Conservation (phyloP, 2,113 vertebrate genomes). For the Mustelus asterias region DNA sequence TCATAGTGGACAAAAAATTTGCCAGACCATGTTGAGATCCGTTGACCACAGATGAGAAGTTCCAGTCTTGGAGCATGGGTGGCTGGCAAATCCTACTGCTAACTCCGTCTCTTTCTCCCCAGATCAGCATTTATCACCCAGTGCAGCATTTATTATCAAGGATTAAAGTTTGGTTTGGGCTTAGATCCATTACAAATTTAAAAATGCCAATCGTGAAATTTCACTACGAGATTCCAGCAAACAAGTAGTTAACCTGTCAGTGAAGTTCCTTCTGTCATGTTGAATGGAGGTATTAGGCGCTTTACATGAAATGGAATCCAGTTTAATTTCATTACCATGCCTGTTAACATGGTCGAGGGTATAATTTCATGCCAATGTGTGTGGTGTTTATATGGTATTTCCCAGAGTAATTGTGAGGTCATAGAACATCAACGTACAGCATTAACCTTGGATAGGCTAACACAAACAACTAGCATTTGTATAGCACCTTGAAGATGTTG, state of each 20-base stretch:
- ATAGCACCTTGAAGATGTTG: background rate
- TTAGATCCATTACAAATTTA: background rate
- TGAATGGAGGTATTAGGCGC: background rate
- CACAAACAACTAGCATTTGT: background rate
- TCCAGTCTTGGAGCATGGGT: too few species aligned
- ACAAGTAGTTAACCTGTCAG: background rate
- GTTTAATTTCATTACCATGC: background rate
- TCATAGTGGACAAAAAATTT: too few species aligned
- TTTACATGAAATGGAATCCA: background rate
- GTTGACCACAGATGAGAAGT: too few species aligned
- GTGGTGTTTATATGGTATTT: background rate
- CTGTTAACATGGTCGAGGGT: background rate
- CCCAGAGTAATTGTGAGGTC: background rate
- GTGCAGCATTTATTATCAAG: background rate
- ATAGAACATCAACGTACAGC: background rate
- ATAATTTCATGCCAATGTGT: background rate
- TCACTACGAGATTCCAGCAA: background rate
- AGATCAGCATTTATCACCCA: too few species aligned
- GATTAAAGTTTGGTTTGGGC: background rate
- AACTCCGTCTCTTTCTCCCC: background rate
- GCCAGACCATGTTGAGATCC: too few species aligned
- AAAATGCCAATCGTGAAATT: background rate
- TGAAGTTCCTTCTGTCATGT: background rate
- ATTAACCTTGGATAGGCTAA: background rate
- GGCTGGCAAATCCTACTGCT: too few species aligned